phyloP scores from a whole-genome alignment of 2,888 invertebrate genomes.

The Zygothrica quintamaculata region DNA sequence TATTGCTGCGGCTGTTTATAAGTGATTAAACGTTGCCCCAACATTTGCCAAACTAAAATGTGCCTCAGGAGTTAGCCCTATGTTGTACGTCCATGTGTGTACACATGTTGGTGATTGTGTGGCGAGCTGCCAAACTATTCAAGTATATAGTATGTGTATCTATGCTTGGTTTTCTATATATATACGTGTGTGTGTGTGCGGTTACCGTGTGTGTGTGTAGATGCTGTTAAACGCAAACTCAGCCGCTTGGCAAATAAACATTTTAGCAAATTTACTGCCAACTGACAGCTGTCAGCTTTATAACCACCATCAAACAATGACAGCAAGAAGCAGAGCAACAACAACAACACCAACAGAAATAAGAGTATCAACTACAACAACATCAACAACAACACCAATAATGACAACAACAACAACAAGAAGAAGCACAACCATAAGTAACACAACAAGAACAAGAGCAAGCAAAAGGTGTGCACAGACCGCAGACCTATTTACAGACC shows the following conservation, averaged over 20 bases:
- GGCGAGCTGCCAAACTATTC: conserved; percentile 53
- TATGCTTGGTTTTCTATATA: background rate
- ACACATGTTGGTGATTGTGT: conserved; percentile 62
- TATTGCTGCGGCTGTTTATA: conserved; percentile 65
- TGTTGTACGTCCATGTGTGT: conserved; percentile 27
- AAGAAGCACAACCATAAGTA: conserved; percentile 13
- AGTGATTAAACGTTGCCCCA: conserved; percentile 74
- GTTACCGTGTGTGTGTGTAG: conserved; percentile 27
- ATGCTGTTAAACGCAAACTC: conserved; percentile 76
- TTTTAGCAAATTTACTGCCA: conserved; percentile 80
- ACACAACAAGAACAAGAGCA: conserved; percentile 31
- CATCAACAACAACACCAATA: background rate
- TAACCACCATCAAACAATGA: conserved; percentile 79
- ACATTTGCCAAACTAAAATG: conserved; percentile 53
- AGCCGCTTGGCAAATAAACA: conserved; percentile 79
- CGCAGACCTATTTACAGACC: conserved; percentile 62
- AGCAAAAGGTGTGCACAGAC: conserved; percentile 67
- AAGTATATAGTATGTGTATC: conserved; percentile 56
- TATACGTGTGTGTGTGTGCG: conserved; percentile 11
- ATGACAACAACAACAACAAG: conserved; percentile 6
- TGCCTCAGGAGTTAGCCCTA: conserved; percentile 46
- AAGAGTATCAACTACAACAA: conserved; percentile 25
- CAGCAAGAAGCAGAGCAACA: conserved; percentile 29
- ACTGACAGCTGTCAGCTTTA: conserved; percentile 82
- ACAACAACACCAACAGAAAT: conserved; percentile 25